phyloP scores from a whole-genome alignment of 1,140 invertebrate species.

The Microvelia longipes region DNA sequence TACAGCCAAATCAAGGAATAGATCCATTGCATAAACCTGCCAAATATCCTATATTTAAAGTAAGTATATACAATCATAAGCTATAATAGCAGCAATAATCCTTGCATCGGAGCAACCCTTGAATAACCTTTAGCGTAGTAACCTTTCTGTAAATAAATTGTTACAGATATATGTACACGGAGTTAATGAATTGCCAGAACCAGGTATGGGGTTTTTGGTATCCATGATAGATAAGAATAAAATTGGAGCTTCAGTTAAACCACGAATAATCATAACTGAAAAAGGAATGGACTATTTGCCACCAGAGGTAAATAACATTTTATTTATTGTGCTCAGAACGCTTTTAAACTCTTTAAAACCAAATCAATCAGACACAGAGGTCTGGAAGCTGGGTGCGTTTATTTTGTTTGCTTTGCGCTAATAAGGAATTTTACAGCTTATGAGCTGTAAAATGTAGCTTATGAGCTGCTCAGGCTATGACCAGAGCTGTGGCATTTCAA shows the following conservation, averaged over 20 bases:
- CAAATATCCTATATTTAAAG: neutral
- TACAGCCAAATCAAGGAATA: neutral
- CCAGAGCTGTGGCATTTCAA: no score
- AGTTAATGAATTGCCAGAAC: neutral
- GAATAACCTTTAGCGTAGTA: neutral
- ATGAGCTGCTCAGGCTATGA: no score
- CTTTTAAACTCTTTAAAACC: no score
- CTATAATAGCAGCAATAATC: neutral
- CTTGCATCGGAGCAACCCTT: neutral
- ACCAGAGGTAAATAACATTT: no score
- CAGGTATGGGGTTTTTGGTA: neutral
- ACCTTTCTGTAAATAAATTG: neutral
- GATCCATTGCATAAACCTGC: no score
- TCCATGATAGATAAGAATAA: neutral
- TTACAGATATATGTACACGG: neutral
- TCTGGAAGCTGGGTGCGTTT: no score
- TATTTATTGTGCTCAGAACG: no score
- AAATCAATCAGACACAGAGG: no score
- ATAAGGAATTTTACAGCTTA: no score
- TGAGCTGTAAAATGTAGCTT: no score
- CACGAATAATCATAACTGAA: neutral
- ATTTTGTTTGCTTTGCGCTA: no score
- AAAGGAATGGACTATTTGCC: no score
- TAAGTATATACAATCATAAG: neutral
- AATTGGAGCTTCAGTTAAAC: neutral